Evolutionary conservation across 2,113 vertebrate species (phyloP).

Genomic region (Pangasianodon gigas): DNA sequence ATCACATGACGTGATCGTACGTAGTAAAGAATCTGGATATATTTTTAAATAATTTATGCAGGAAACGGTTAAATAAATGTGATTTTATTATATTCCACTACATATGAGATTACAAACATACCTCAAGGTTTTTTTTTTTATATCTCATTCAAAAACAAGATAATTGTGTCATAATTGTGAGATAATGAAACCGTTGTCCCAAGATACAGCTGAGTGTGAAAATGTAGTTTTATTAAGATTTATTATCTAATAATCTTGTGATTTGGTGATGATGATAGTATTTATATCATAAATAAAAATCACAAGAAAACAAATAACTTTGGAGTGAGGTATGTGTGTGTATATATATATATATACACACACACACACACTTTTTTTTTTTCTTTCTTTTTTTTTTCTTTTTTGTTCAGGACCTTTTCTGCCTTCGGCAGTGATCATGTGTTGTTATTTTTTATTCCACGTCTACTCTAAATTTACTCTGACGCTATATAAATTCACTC

Average conservation of each 20-base stretch:
- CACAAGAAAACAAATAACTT: not conserved
- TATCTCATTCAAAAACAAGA: not conserved
- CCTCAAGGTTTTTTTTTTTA: not conserved
- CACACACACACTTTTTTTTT: too few relatives aligned
- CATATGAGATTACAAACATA: not conserved
- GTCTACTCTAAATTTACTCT: not conserved
- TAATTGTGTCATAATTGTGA: not conserved
- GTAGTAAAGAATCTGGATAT: too few relatives aligned
- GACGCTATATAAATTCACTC: not conserved
- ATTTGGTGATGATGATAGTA: not conserved
- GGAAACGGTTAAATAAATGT: not conserved
- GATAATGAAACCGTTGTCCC: not conserved
- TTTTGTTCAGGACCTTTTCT: not conserved
- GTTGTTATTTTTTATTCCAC: not conserved
- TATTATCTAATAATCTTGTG: not conserved
- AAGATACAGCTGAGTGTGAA: not conserved
- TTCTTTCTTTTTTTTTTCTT: too few relatives aligned
- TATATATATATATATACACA: too few relatives aligned
- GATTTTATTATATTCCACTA: not conserved
- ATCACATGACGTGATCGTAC: too few relatives aligned
- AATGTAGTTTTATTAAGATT: not conserved
- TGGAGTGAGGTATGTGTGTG: too few relatives aligned
- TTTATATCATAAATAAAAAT: not conserved
- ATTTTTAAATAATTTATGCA: too few relatives aligned
- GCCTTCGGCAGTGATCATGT: not conserved